Percentiles rank a stretch among this genome's conserved stretches.
Conservation (phyloP, 2,888 invertebrate genomes). For the Acleris holmiana region DNA sequence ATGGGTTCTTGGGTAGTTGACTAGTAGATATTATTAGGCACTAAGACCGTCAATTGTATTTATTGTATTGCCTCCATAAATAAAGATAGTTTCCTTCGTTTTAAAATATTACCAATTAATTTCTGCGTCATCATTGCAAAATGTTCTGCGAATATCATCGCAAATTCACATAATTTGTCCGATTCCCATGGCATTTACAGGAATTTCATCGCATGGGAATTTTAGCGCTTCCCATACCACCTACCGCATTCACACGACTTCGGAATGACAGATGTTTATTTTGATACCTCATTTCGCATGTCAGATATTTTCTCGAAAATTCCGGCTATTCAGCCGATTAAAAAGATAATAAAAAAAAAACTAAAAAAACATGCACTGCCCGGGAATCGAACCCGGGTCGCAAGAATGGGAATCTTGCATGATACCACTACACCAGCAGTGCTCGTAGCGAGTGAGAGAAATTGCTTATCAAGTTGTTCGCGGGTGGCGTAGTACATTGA, state of each 20-base stretch:
- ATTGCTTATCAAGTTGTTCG: constrained; percentile 22
- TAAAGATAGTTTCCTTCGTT: not conserved
- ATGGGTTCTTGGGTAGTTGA: no score
- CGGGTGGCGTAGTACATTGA: constrained; percentile 29
- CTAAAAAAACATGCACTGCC: constrained; percentile 86
- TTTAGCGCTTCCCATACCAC: constrained; percentile 53
- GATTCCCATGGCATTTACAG: constrained; percentile 68
- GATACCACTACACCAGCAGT: constrained; percentile 99
- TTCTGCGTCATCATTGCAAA: constrained; percentile 39
- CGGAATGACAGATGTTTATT: constrained; percentile 35
- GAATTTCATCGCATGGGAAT: constrained; percentile 60
- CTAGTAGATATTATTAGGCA: no score
- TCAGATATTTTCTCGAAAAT: constrained; percentile 26
- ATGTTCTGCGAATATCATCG: constrained; percentile 40
- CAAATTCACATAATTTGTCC: constrained; percentile 63
- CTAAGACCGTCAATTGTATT: no score
- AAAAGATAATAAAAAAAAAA: constrained; percentile 13
- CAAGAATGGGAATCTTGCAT: constrained; percentile 99
- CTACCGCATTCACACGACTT: constrained; percentile 38
- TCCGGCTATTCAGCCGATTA: constrained; percentile 15
- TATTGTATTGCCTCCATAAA: no score
- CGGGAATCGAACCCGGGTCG: constrained; percentile 98
- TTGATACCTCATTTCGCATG: constrained; percentile 30
- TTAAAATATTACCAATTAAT: not conserved
- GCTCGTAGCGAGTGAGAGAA: constrained; percentile 65